Conservation (phyloP, 1,140 invertebrate species). For the Tetraneura akinire region DNA sequence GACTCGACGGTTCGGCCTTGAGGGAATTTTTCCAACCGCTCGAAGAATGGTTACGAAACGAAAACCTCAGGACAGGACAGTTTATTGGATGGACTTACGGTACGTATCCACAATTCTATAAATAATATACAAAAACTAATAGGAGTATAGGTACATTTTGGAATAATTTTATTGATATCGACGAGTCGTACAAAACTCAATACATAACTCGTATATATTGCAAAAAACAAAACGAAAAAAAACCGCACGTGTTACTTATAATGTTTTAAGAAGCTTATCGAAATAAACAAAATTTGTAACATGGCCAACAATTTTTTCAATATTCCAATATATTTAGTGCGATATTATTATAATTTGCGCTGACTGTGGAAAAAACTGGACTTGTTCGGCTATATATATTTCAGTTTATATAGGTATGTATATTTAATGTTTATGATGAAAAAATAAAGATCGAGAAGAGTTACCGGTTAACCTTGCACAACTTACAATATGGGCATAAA, state of each 20-base stretch:
- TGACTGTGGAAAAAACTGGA: background rate
- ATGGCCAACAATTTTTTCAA: constrained; percentile 8
- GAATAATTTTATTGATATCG: too few species aligned
- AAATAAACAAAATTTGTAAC: background rate
- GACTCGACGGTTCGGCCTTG: constrained; percentile 80
- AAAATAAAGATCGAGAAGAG: constrained; percentile 34
- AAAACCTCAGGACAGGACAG: constrained; percentile 77
- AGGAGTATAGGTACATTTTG: too few species aligned
- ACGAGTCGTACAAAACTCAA: too few species aligned
- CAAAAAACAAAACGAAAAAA: too few species aligned
- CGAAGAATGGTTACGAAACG: constrained; percentile 82
- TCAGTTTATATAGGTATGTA: too few species aligned
- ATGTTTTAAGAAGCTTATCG: too few species aligned
- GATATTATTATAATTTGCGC: background rate
- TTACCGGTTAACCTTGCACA: constrained; percentile 31
- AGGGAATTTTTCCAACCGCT: constrained; percentile 90
- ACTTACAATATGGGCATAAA: constrained; percentile 18
- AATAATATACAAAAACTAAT: too few species aligned
- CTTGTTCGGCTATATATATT: background rate
- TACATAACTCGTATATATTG: too few species aligned
- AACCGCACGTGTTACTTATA: too few species aligned
- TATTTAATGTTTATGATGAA: too few species aligned
- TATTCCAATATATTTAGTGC: background rate
- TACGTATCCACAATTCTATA: too few species aligned
- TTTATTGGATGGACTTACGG: constrained; percentile 81